Evolutionary conservation across 2,113 vertebrate species (phyloP), one percentile per base, ranked within the genome.

Genomic region (Trematomus loennbergii): DNA sequence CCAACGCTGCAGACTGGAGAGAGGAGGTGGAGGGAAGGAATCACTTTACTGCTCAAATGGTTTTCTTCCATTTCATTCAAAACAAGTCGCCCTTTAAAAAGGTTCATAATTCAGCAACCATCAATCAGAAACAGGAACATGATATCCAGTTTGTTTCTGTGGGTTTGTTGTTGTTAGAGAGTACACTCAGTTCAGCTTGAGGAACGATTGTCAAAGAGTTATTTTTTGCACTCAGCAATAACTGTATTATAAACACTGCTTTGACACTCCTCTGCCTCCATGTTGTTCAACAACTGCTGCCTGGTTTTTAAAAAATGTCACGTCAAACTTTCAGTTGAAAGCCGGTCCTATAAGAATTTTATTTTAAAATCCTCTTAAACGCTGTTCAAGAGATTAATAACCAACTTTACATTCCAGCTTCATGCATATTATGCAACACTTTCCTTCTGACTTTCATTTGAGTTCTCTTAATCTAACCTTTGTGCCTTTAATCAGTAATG

Each of bases 1-100:
- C 95, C 43, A 95, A 75, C 0, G 94, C 95, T 78, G 95, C 94
- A 18, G 95, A 95, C 94, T 95, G 46, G 57, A 45, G 12, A 79
- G 36, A 0, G 55, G 4, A 75, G 48, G 4, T 5, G 22, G 20
- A 54, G 36, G 33, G 4, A 0, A 65, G n/a, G 11, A 40, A 33
- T 61, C 25, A 61, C 52, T 25, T 15, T 3, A 20, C 29, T 18
- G 29, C 16, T 67, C 10, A 49, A 53, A 5, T 20, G 2, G 18
- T 12, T 9, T 12, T 33, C 3, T 65, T 16, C 25, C 2, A 46
- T 17, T 54, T 62, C 33, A 53, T 40, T 50, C 22, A 54, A 50
- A 64, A 29, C 16, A 15, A 64, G 6, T 1, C 20, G 48, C 54
- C 15, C 12, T 29, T 45, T 20, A 16, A 25, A 29, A 43, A 29